These are phyloP conservation scores for Papilio helenus DNA, from an alignment of 1,140 invertebrate species.

Conservation along the genomic window DNA sequence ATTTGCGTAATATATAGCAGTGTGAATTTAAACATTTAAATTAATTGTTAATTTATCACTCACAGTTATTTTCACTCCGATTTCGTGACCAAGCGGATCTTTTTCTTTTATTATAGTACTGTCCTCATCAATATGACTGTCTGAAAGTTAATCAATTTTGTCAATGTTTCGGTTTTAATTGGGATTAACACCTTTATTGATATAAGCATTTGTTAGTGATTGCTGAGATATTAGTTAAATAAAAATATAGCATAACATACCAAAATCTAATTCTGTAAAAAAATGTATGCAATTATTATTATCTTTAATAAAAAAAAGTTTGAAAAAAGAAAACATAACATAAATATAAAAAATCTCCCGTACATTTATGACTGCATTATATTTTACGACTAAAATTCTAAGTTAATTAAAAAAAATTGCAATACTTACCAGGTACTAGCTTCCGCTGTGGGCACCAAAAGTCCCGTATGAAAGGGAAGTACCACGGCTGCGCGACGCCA, in stretches of 20 bases:
- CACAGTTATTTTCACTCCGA: slow-evolving; percentile 70
- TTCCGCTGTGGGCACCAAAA: slow-evolving; percentile 74
- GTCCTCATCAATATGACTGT: slow-evolving; percentile 39
- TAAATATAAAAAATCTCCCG: background rate
- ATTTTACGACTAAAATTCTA: background rate
- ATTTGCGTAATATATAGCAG: no score
- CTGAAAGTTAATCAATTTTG: slow-evolving; percentile 41
- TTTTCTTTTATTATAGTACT: slow-evolving; percentile 59
- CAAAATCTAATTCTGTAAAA: background rate
- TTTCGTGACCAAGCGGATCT: slow-evolving; percentile 53
- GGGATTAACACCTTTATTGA: background rate
- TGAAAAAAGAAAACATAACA: background rate
- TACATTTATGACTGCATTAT: background rate
- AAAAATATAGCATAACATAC: background rate
- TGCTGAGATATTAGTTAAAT: background rate
- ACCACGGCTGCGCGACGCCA: slow-evolving; percentile 88
- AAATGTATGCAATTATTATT: background rate
- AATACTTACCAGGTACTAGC: slow-evolving; percentile 46
- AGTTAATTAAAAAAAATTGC: slow-evolving; percentile 20
- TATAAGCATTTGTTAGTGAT: background rate
- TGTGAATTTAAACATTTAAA: background rate
- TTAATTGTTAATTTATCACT: slow-evolving; percentile 42
- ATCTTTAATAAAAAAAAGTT: background rate
- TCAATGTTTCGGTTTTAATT: background rate
- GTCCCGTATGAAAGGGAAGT: slow-evolving; percentile 86